Conservation (phyloP, 2,113 vertebrate genomes). For the Carollia perspicillata region DNA sequence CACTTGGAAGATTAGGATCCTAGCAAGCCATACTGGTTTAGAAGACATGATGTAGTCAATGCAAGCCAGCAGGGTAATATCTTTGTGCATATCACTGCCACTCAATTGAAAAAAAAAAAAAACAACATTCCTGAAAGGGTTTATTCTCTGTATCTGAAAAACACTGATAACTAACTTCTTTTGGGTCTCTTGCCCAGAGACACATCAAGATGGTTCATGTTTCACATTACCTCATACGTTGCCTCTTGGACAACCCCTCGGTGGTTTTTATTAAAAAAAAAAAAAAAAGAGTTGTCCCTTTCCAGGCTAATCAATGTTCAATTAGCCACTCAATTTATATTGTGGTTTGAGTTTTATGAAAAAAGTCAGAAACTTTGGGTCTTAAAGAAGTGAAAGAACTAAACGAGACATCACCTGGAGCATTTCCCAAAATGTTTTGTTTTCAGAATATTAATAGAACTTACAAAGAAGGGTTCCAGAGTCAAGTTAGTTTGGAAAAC, state of each 20-base stretch:
- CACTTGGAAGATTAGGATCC: not conserved
- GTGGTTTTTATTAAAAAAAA: no score
- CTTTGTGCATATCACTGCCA: not conserved
- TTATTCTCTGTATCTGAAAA: constrained; percentile 15
- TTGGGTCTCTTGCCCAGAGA: not conserved
- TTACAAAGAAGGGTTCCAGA: not conserved
- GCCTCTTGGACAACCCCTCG: not conserved
- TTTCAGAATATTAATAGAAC: not conserved
- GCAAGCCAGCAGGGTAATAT: not conserved
- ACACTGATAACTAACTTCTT: not conserved
- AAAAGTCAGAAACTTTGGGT: not conserved
- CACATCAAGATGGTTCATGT: not conserved
- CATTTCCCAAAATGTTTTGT: not conserved
- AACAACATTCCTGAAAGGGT: not conserved
- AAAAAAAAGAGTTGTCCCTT: not conserved
- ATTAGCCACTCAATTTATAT: not conserved
- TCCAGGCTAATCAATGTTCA: not conserved
- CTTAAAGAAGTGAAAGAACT: not conserved
- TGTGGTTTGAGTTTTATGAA: constrained; percentile 7
- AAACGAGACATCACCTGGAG: not conserved
- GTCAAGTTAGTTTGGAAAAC: not conserved
- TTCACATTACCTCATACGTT: not conserved
- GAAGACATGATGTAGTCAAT: not conserved
- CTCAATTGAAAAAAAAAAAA: constrained; percentile 1
- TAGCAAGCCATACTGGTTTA: not conserved